Evolutionary conservation across 2,888 invertebrate genomes (phyloP).

Genomic region (Drosophila dives): DNA sequence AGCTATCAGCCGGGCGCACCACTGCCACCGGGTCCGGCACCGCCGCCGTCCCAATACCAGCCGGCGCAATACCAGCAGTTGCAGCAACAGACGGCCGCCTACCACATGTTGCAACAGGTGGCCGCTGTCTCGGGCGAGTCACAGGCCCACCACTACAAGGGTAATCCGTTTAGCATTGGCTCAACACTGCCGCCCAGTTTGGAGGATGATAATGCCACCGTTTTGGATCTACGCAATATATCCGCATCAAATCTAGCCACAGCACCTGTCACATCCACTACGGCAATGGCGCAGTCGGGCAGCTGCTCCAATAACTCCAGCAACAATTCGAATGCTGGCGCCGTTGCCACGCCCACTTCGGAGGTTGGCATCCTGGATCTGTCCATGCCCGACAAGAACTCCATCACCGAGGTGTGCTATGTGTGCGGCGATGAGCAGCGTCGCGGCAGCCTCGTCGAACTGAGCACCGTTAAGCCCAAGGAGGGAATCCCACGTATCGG

Average conservation of each 20-base stretch:
- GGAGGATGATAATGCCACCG: conserved; percentile 81
- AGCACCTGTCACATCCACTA: conserved; percentile 35
- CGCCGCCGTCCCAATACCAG: conserved; percentile 60
- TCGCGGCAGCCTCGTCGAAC: conserved; percentile 91
- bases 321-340: background rate
- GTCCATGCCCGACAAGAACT: conserved; percentile 96
- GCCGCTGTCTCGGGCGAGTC: conserved; percentile 71
- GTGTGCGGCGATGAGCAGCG: conserved; percentile 95
- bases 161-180: conserved; percentile 70
- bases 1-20: conserved; percentile 35
- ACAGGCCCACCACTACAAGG: conserved; percentile 69
- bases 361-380: conserved; percentile 94
- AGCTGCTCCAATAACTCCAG: conserved; percentile 6
- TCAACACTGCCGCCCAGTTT: conserved; percentile 39
- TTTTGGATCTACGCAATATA: conserved; percentile 85
- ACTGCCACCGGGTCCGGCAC: conserved; percentile 10
- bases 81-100: conserved; percentile 73
- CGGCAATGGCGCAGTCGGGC: conserved; percentile 32
- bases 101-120: conserved; percentile 77
- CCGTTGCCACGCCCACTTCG: conserved; percentile 63
- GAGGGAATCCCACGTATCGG: conserved; percentile 68
- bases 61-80: conserved; percentile 72
- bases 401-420: conserved; percentile 95
- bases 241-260: conserved; percentile 37
- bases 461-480: conserved; percentile 88